phyloP scores from a whole-genome alignment of 2,888 invertebrate genomes.

The Harpagoxenus sublaevis region DNA sequence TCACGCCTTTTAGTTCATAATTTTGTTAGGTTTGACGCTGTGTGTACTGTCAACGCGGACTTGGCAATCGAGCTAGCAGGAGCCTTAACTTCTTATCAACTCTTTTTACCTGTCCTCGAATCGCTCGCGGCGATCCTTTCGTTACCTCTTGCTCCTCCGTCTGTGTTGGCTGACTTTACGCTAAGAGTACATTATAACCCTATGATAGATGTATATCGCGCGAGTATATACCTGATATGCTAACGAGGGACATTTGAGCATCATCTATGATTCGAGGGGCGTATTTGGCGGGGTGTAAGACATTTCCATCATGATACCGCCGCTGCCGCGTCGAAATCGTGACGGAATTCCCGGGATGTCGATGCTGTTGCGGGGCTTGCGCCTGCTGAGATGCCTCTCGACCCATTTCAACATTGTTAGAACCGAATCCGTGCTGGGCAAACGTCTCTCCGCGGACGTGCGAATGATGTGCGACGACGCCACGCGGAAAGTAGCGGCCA shows the following conservation, averaged over 20 bases:
- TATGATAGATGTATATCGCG: constrained; percentile 55
- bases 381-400: constrained; percentile 93
- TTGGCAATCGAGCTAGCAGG: too few species aligned
- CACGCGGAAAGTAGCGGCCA: constrained; percentile 97
- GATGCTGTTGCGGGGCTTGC: constrained; percentile 89
- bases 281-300: constrained; percentile 87
- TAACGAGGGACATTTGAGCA: constrained; percentile 36
- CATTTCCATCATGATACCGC: constrained; percentile 93
- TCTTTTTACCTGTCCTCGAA: background rate
- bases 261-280: constrained; percentile 72
- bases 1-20: too few species aligned
- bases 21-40: too few species aligned
- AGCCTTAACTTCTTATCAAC: constrained; percentile 27
- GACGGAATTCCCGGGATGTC: constrained; percentile 80
- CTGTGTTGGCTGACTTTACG: constrained; percentile 6
- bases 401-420: constrained; percentile 96
- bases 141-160: constrained; percentile 12
- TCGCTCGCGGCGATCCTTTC: constrained; percentile 1
- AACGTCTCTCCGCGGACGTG: constrained; percentile 94
- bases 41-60: too few species aligned
- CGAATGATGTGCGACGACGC: constrained; percentile 94
- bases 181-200: constrained; percentile 63
- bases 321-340: constrained; percentile 87
- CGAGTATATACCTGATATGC: constrained; percentile 51
- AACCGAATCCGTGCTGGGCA: constrained; percentile 96